These are phyloP conservation scores for Bathybates hornii DNA, from an alignment of 2,113 vertebrate genomes.

Conservation along the genomic window DNA sequence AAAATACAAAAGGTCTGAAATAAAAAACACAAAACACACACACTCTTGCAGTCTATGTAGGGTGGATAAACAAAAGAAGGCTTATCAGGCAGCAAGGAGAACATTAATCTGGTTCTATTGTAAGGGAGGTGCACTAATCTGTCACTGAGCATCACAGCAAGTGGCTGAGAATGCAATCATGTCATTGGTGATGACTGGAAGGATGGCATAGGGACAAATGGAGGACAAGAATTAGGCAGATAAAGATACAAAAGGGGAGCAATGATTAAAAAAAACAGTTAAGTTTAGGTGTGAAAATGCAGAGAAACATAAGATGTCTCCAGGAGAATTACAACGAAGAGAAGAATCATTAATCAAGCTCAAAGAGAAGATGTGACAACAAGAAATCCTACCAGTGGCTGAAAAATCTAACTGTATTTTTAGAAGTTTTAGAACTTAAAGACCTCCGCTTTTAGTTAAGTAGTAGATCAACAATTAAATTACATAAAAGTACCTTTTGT, in stretches of 20 bases:
- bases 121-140: slow-evolving; percentile 35
- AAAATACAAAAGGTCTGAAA: not conserved
- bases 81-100: slow-evolving; percentile 51
- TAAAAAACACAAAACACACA: not conserved
- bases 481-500: not conserved
- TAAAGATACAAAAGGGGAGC: not conserved
- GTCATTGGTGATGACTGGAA: not conserved
- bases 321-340: not conserved
- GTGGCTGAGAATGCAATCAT: not conserved
- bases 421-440: not conserved
- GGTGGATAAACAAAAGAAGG: slow-evolving; percentile 38
- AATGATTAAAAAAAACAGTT: not conserved
- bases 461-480: not conserved
- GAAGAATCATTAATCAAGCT: not conserved
- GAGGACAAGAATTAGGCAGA: not conserved
- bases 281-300: not conserved
- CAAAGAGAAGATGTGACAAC: not conserved
- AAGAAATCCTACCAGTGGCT: fast-evolving
- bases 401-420: not conserved
- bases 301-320: not conserved
- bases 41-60: not conserved
- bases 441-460: fast-evolving
- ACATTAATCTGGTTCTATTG: slow-evolving; percentile 56
- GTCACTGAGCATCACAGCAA: slow-evolving; percentile 16
- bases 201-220: not conserved